phyloP scores from a whole-genome alignment of 2,113 vertebrate genomes.

The Suricata suricatta region DNA sequence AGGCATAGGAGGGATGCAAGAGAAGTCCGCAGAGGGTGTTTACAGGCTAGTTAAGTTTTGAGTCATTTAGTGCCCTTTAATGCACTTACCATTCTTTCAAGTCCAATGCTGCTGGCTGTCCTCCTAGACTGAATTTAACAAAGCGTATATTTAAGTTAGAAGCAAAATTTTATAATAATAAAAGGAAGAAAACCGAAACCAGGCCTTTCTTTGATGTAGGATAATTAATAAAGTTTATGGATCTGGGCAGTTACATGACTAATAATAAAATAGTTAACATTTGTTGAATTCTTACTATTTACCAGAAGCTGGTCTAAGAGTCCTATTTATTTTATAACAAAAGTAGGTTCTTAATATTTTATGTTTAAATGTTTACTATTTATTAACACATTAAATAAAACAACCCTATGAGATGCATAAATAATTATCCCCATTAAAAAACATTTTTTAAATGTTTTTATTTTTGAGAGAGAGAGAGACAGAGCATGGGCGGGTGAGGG shows the following conservation, averaged over 20 bases:
- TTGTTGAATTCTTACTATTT: neutral
- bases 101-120: neutral
- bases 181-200: neutral
- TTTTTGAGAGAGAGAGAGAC: too few species aligned
- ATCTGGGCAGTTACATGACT: neutral
- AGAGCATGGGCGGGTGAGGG: too few species aligned
- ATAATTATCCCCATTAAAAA: neutral
- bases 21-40: accelerated
- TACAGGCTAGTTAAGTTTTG: neutral
- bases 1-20: neutral
- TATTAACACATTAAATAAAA: neutral
- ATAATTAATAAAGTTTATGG: neutral
- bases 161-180: neutral
- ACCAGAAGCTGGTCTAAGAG: neutral
- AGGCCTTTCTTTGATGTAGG: neutral
- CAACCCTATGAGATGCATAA: neutral
- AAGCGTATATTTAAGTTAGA: neutral
- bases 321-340: neutral
- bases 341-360: neutral
- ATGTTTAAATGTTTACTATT: neutral
- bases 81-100: neutral
- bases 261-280: neutral
- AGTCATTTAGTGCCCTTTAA: neutral
- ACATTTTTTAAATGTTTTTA: too few species aligned
- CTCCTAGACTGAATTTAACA: neutral